Evolutionary conservation across 2,113 vertebrate genomes (phyloP), one percentile per base, ranked within the genome.

Genomic region (Pipa parva): DNA sequence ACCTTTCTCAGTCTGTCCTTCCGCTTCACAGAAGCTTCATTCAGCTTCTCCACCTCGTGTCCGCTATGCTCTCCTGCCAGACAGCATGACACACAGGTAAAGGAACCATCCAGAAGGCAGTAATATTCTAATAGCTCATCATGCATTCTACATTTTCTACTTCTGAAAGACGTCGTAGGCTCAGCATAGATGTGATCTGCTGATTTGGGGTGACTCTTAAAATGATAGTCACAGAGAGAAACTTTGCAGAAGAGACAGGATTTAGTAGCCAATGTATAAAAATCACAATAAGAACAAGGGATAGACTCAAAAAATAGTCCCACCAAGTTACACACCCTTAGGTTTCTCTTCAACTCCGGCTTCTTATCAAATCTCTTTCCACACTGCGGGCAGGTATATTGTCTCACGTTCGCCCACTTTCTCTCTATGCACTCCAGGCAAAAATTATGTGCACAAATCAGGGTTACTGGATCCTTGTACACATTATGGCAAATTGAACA

Each of bases 401-500:
- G 12, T 46, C 36, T 28, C 12, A 9, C 42, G 45, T 26, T 31
- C 17, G 31, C 27, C 59, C 20, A 42, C 24, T 28, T 12, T 7
- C 15, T 9, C 6, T 37, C 46, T 7, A 73, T 27, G 17, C 76
- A 73, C 15, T 27, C 26, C 13, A 49, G 20, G 46, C 71, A 77
- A 63, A 77, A 67, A 49, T 64, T 75, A 54, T 77, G 76, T 18
- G 73, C 74, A 49, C 76, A 77, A 22, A 25, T 46, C 22, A 77
- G 51, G 7, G 18, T 25, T 13, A 72, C 69, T 2, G 74, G 76
- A 18, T 72, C 64, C 21, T 49, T 55, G 33, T 55, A 77, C 31
- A 65, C 48, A 12, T 42, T 64, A 18, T 66, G 50, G 54, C 73
- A 77, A 45, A 75, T 28, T 3, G 63, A 71, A 52, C 76, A 77